A percentile compares a stretch with the other conserved stretches of the same genome.
phyloP scores from a whole-genome alignment of 2,113 vertebrate species.

The Rhinopithecus roxellana region DNA sequence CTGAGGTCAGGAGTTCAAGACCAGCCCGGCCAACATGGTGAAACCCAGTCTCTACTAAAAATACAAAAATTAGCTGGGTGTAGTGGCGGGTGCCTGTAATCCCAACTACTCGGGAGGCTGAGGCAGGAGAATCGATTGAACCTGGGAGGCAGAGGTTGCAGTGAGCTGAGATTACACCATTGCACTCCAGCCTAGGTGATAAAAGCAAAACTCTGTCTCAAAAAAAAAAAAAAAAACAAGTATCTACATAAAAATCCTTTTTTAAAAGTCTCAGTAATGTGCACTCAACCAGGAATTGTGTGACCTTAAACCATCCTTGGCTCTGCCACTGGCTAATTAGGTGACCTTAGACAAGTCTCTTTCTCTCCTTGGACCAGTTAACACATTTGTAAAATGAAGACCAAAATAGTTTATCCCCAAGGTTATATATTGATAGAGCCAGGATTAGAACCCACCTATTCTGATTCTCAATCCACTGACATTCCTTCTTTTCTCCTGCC shows the following conservation, averaged over 20 bases:
- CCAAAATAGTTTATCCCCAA: constrained; percentile 31
- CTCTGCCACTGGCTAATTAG: background rate
- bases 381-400: constrained; percentile 46
- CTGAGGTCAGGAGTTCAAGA: no score
- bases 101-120: no score
- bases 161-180: no score
- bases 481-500: background rate
- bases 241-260: constrained; percentile 34
- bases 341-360: background rate
- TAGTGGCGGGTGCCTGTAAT: no score
- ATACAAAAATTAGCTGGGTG: no score
- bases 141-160: no score
- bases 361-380: background rate
- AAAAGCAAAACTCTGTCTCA: no score
- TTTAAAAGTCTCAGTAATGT: background rate
- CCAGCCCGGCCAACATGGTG: no score
- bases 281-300: background rate
- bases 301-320: background rate
- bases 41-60: no score
- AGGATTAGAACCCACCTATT: background rate
- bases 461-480: background rate
- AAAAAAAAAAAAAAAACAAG: background rate
- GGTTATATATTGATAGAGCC: background rate
- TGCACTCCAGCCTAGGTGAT: no score
- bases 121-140: no score